A percentile compares a stretch with the other conserved stretches of the same genome.
phyloP scores from a whole-genome alignment of 2,888 invertebrate genomes.

The Onthophagus sagittarius region DNA sequence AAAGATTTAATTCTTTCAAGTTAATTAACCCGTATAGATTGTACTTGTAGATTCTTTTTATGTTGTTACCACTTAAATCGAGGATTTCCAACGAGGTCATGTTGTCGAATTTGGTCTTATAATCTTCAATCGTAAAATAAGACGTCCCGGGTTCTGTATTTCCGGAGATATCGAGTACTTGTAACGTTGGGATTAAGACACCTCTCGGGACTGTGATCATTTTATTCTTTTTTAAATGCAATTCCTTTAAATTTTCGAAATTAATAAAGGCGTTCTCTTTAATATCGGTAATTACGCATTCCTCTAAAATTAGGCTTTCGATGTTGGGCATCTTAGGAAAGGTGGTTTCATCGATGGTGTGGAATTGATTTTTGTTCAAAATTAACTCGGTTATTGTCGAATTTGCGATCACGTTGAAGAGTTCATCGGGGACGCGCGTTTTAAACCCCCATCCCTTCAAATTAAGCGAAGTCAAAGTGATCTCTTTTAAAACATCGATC shows the following conservation, averaged over 20 bases:
- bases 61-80: slow-evolving; percentile 54
- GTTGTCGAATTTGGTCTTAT: slow-evolving; percentile 48
- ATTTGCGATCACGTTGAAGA: slow-evolving; percentile 52
- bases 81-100: slow-evolving; percentile 51
- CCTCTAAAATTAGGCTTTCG: slow-evolving; percentile 54
- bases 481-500: slow-evolving; percentile 46
- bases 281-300: slow-evolving; percentile 51
- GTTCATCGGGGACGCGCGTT: slow-evolving; percentile 49
- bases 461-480: slow-evolving; percentile 51
- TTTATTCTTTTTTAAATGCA: slow-evolving; percentile 54
- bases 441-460: slow-evolving; percentile 55
- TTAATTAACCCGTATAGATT: slow-evolving; percentile 53
- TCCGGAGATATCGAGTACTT: slow-evolving; percentile 53
- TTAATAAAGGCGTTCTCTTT: slow-evolving; percentile 51
- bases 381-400: slow-evolving; percentile 52
- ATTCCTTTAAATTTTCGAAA: slow-evolving; percentile 53
- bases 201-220: slow-evolving; percentile 53
- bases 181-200: slow-evolving; percentile 50
- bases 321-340: slow-evolving; percentile 58
- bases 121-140: slow-evolving; percentile 52
- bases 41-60: slow-evolving; percentile 51
- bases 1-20: slow-evolving; percentile 52
- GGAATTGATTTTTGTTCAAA: slow-evolving; percentile 56
- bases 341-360: slow-evolving; percentile 49
- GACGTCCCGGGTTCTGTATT: slow-evolving; percentile 51